These are phyloP conservation scores for Zaprionus camerounensis DNA, from an alignment of 1,140 invertebrate species.

Conservation along the genomic window DNA sequence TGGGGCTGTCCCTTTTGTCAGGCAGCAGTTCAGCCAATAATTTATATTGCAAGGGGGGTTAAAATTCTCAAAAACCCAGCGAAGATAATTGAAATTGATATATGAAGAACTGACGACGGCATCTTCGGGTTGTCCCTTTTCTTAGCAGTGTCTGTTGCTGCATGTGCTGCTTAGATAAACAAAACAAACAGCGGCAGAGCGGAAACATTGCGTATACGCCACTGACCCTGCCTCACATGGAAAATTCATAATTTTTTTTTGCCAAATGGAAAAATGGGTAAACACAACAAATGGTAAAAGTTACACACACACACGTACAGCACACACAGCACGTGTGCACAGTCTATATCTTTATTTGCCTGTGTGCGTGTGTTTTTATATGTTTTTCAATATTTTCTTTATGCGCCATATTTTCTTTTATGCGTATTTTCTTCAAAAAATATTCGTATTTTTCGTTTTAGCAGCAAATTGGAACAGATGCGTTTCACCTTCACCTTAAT, in stretches of 20 bases:
- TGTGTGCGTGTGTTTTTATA: constrained; percentile 52
- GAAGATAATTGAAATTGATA: constrained; percentile 82
- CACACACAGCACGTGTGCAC: constrained; percentile 52
- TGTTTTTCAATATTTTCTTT: constrained; percentile 75
- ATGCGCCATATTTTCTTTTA: constrained; percentile 57
- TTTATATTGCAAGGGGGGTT: constrained; percentile 55
- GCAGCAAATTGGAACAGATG: constrained; percentile 64
- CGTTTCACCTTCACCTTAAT: constrained; percentile 79
- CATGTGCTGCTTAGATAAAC: constrained; percentile 66
- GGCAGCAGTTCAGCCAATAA: constrained; percentile 62
- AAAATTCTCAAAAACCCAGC: constrained; percentile 10
- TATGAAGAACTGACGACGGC: constrained; percentile 54
- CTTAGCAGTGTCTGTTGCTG: constrained; percentile 26
- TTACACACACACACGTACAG: constrained; percentile 10
- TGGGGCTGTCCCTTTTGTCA: constrained; percentile 59
- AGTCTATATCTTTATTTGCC: constrained; percentile 21
- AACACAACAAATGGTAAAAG: constrained; percentile 60
- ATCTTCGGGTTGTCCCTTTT: constrained; percentile 50
- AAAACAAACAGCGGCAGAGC: constrained; percentile 49
- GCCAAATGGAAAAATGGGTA: constrained; percentile 69
- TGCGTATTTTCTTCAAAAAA: constrained; percentile 28
- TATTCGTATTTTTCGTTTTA: constrained; percentile 37
- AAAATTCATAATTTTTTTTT: constrained; percentile 68
- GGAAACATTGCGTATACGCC: constrained; percentile 73
- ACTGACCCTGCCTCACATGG: constrained; percentile 37